phyloP scores from a whole-genome alignment of 2,888 invertebrate genomes.

The Agonopterix arenella region DNA sequence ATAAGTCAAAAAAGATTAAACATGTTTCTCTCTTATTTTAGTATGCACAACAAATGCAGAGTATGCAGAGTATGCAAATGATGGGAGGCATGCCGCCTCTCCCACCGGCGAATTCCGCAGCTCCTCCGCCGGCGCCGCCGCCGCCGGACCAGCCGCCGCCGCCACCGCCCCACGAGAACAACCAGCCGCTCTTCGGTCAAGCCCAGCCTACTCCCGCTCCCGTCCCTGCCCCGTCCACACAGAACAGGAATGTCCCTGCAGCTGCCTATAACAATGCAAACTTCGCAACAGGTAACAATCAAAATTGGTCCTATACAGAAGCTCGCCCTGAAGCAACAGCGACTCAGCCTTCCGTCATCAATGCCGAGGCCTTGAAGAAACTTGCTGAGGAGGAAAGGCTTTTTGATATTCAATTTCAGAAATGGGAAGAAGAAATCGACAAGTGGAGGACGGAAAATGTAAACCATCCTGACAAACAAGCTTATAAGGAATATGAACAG shows the following conservation, averaged over 20 bases:
- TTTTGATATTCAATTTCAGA: conserved; percentile 91
- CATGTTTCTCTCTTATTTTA: conserved; percentile 10
- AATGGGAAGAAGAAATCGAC: conserved; percentile 95
- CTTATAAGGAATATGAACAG: conserved; percentile 89
- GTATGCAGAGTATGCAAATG: conserved; percentile 47
- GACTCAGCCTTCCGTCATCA: conserved; percentile 26
- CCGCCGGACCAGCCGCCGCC: conserved; percentile 43
- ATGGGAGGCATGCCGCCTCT: conserved; percentile 32
- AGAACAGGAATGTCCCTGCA: conserved; percentile 9
- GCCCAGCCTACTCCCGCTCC: conserved; percentile 21
- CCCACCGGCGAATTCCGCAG: conserved; percentile 25
- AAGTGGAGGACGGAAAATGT: conserved; percentile 94
- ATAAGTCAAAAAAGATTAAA: too few species aligned
- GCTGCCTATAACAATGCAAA: conserved; percentile 22
- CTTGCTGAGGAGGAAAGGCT: conserved; percentile 84
- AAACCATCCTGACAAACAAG: conserved; percentile 93
- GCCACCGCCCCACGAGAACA: conserved; percentile 60
- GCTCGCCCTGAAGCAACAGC: conserved; percentile 8
- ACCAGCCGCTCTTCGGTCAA: conserved; percentile 50
- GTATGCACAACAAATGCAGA: conserved; percentile 52
- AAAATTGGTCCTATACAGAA: conserved; percentile 38
- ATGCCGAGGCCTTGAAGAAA: conserved; percentile 56
- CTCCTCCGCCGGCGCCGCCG: conserved; percentile 34
- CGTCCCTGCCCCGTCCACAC: conserved; percentile 15
- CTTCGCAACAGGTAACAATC: conserved; percentile 41